Evolutionary conservation across 2,888 invertebrate species (phyloP), one percentile per base, ranked within the genome.

Genomic region (Eupsilia transversa): DNA sequence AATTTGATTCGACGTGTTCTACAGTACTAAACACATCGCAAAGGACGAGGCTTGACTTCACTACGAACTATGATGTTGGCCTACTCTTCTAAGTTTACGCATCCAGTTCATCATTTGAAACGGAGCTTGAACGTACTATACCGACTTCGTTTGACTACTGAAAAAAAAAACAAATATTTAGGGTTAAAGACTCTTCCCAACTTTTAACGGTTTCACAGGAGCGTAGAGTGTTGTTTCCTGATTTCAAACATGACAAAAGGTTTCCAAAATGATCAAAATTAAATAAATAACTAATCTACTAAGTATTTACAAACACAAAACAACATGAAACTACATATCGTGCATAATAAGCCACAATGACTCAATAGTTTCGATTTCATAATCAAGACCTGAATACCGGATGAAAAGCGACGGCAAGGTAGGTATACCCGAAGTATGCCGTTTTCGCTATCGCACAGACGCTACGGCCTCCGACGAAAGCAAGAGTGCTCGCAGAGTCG

Each of bases 361-460:
- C 92, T 94, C 93, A 94, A 94, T 93, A 91, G 91, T 92, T 93
- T 93, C 92, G 91, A 93, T 95, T 94, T 95, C 94, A 93, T 94
- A 94, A 95, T 92, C 92, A 90, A 93, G 93, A 93, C 94, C 94
- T 93, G 93, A 94, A 94, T 95, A 94, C 93, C 94, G 90, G 92
- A 94, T 93, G 91, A 92, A 95, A 93, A 94, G 93, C 92, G 92
- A 93, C 92, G 93, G 93, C 89, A 89, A 89, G 84, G 91, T 89
- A 89, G 89, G 89, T 89, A 90, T 91, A 91, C 91, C 86, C 89
- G 86, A 94, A 94, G 95, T 94, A 91, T 95, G 96, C 93, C 94
- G 92, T 95, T 96, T 95, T 96, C 96, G 94, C 96, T 96, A 95
- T 96, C 96, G 92, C 80, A 89, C 94, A 96, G 95, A 96, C 94